phyloP scores from a whole-genome alignment of 2,888 invertebrate genomes.

The Steinernema carpocapsae region DNA sequence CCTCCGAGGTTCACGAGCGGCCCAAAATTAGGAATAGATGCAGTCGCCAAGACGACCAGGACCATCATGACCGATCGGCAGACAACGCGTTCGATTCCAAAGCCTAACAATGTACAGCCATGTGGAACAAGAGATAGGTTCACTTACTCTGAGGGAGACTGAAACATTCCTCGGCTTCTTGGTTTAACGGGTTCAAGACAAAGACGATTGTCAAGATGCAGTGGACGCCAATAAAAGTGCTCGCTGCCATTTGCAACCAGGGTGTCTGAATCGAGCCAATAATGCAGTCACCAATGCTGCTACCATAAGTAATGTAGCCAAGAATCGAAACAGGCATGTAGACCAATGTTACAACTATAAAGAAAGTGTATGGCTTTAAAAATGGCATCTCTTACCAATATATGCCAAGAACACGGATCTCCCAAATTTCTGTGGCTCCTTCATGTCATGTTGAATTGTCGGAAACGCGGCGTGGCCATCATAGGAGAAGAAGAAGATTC shows the following conservation, averaged over 20 bases:
- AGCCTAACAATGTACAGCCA: too few species aligned
- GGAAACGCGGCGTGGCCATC: constrained; percentile 74
- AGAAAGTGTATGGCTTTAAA: too few species aligned
- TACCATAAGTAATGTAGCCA: background rate
- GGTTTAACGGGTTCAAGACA: background rate
- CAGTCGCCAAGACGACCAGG: background rate
- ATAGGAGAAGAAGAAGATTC: constrained; percentile 66
- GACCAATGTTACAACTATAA: background rate
- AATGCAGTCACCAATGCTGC: constrained; percentile 2
- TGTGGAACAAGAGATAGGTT: background rate
- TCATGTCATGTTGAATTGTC: constrained; percentile 77
- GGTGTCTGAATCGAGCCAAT: background rate
- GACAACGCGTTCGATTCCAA: background rate
- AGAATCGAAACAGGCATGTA: background rate
- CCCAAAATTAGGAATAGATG: background rate
- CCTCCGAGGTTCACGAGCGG: constrained; percentile 9
- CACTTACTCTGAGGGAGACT: background rate
- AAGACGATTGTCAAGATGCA: background rate
- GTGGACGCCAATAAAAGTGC: background rate
- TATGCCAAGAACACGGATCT: background rate
- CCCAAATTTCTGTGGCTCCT: constrained; percentile 10
- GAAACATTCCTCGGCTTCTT: background rate
- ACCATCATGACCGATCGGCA: background rate
- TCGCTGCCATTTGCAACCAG: background rate
- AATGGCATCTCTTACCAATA: background rate